These are phyloP conservation scores for Dasypogon diadema DNA, from an alignment of 2,888 invertebrate species.

Conservation along the genomic window DNA sequence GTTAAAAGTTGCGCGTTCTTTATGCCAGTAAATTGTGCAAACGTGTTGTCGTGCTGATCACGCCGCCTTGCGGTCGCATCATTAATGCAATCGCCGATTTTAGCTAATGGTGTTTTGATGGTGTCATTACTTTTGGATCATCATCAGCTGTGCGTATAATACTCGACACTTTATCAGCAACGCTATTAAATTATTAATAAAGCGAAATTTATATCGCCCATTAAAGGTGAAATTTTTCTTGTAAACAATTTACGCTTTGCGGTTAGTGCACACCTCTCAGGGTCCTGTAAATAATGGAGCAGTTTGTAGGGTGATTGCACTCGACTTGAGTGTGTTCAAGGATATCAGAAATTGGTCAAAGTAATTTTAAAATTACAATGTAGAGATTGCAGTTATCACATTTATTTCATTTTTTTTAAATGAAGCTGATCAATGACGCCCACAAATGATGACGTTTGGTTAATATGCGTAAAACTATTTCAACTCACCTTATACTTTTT, in stretches of 20 bases:
- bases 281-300: neutral
- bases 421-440: no score
- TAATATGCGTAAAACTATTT: no score
- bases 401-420: no score
- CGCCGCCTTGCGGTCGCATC: constrained; percentile 29
- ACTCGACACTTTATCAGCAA: constrained; percentile 31
- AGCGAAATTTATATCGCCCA: constrained; percentile 14
- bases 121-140: constrained; percentile 34
- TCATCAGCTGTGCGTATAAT: constrained; percentile 28
- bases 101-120: constrained; percentile 47
- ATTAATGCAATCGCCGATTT: constrained; percentile 34
- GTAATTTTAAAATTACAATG: no score
- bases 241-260: constrained; percentile 32
- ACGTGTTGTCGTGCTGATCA: constrained; percentile 52
- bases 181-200: constrained; percentile 32
- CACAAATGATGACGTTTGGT: no score
- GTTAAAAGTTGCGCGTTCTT: constrained; percentile 52
- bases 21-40: constrained; percentile 53
- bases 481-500: no score
- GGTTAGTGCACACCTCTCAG: constrained; percentile 10
- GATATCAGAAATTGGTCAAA: no score
- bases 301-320: neutral
- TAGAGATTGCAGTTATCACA: no score
- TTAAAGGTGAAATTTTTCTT: constrained; percentile 16
- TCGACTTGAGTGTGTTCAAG: no score